These are phyloP conservation scores for Picus viridis DNA, from an alignment of 2,797 vertebrate species.

Conservation along the genomic window DNA sequence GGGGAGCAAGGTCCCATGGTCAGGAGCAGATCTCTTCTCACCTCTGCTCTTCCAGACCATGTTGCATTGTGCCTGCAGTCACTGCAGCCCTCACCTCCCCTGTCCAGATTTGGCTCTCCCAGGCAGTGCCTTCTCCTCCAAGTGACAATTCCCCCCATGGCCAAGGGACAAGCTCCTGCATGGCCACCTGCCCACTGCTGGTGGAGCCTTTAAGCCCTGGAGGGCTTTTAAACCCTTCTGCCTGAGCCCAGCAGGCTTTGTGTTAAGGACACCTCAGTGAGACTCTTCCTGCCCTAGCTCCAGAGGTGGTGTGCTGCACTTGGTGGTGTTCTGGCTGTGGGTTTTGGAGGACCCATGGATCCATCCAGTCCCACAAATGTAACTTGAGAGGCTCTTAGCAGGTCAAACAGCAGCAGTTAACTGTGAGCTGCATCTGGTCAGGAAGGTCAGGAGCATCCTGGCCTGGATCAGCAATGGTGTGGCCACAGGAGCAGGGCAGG, in stretches of 20 bases:
- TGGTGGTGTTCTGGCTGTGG: fast-evolving
- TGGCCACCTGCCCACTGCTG: not conserved
- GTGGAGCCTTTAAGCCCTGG: not conserved
- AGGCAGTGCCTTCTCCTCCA: conserved; percentile 32
- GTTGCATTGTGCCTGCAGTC: conserved; percentile 65
- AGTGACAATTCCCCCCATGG: conserved; percentile 35
- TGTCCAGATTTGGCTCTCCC: conserved; percentile 59
- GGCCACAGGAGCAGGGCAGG: too few species aligned
- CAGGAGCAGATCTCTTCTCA: not conserved
- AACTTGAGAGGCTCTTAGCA: fast-evolving
- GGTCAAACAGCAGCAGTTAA: too few species aligned
- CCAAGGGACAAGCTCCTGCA: not conserved
- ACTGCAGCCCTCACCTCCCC: conserved; percentile 52
- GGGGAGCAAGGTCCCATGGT: not conserved
- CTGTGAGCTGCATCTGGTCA: too few species aligned
- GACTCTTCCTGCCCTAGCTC: fast-evolving
- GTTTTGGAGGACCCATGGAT: fast-evolving
- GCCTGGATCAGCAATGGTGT: too few species aligned
- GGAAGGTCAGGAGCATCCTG: too few species aligned
- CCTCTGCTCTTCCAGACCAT: conserved; percentile 27
- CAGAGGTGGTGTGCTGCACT: fast-evolving
- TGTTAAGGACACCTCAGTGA: fast-evolving
- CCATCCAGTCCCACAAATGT: not conserved
- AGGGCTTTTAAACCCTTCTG: not conserved
- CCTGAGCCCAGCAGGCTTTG: not conserved